Evolutionary conservation across 2,888 invertebrate species (phyloP).

Genomic region (Nymphalis c-album): DNA sequence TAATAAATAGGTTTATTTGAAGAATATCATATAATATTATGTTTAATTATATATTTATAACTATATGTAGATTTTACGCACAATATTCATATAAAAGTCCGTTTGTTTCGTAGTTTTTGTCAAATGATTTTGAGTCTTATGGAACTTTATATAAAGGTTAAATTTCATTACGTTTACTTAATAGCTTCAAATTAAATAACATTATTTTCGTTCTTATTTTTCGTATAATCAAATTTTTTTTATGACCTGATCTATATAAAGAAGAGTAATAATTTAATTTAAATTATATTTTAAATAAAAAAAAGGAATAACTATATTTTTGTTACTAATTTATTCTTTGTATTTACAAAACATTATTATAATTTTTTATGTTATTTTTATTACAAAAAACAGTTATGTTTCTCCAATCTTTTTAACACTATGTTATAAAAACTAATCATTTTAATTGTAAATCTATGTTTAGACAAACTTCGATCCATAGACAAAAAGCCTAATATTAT

Average conservation of each 20-base stretch:
- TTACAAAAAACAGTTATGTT: too few relatives aligned
- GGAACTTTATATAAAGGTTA: neutral
- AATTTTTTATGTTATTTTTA: neutral
- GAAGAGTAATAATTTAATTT: neutral
- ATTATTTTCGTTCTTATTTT: too few relatives aligned
- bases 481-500: too few relatives aligned
- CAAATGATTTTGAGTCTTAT: neutral
- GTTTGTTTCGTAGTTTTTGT: neutral
- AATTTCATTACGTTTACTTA: neutral
- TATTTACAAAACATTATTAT: neutral
- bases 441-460: too few relatives aligned
- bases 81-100: neutral
- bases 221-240: neutral
- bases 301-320: slow-evolving; percentile 38
- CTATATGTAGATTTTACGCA: neutral
- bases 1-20: neutral
- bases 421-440: too few relatives aligned
- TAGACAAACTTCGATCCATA: too few relatives aligned
- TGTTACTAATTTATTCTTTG: slow-evolving; percentile 42
- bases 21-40: too few relatives aligned
- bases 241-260: neutral
- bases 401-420: too few relatives aligned
- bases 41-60: neutral
- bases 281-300: slow-evolving; percentile 6
- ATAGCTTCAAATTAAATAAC: too few relatives aligned